Evolutionary conservation across 2,113 vertebrate species (phyloP), one percentile per base, ranked within the genome.

Genomic region (Dendrocopos noguchii): DNA sequence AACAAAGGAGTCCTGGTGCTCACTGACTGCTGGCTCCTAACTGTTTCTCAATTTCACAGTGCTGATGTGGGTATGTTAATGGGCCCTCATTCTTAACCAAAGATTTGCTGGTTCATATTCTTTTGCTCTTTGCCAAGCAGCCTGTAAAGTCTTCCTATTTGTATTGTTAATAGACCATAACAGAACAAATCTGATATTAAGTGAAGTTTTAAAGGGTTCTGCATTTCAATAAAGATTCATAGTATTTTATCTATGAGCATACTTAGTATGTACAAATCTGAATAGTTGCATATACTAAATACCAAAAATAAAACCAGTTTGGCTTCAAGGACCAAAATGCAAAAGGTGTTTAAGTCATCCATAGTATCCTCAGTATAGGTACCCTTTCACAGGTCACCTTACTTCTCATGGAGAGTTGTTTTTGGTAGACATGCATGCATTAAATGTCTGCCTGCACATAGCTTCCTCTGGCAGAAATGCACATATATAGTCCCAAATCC

Each of bases 1-100:
- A 82, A 46, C 24, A 42, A 74, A 68, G 61, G 12, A 24, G 7
- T 24, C 6, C 2, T 59, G 27, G 17, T 75, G 31, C 12, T 76
- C 34, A 21, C 63, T 3, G 6, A 70, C 22, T 46, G 65, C 39
- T 88, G 68, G 20, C 50, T 83, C 34, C 28, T 34, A 57, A 70
- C 29, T 1, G 0, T 21, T 68, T 33, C 25, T 52, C 24, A 39
- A 0, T n/a, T 84, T 55, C 2, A 3, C 39, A 61, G 0, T 4
- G 18, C 25, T 77, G 60, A 73, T 36, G 29, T 11, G 13, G 15
- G 31, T 33, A 17, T 21, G 25, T 25, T 44, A 61, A 74, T 31
- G 29, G 18, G 3, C 3, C 3, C n/a, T 55, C 29, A 44, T 22
- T 89, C 36, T 57, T n/a, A 59, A 28, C 25, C 47, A 87, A 65